Base-by-base conservation (phyloP, 2,888 invertebrate species). In the Meliscaeva auricollis region DNA sequence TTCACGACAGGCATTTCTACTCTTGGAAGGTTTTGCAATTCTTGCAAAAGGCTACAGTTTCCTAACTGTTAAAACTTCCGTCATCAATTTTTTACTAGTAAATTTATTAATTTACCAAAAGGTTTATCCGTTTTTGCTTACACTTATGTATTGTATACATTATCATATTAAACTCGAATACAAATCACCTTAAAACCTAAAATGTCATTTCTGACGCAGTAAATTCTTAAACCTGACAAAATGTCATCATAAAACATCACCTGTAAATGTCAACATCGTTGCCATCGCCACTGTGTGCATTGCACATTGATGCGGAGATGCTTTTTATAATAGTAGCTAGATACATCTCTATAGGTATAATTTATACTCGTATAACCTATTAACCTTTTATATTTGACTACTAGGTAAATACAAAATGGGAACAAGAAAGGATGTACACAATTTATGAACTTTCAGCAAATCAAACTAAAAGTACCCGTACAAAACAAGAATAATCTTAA, bases 331-430 rank as follows among this genome's bases (percentile, higher is more conserved):
- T 26, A 26, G 26, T 4, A 26, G n/a, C 66, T 13, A 60, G 0
- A 13, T 3, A 41, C 41, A 41, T 52, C n/a, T 8, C 1, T 15
- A 52, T 0, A 15, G 2, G 6, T 26, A 26, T 22, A 22, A 11
- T 11, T 1, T 9, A 6, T 17, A 32, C 32, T 66, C 3, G 52
- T 46, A 68, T 52, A 58, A 44, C 50, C 30, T 50, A 38, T 60
- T 78, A 78, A 79, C 83, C 78, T 83, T 74, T 83, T 38, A 32
- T 30, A 58, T 56, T 77, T 52, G n/a, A 35, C 50, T 20, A 44
- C 52, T 30, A 46, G 26, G 38, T n/a, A 62, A n/a, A 62, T 52
- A 48, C n/a, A 46, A 64, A 81, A 69, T 50, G 22, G 30, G 64
- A 76, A 69, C 50, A 64, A 69, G 22, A 56, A 58, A 52, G 30